Evolutionary conservation across 1,140 invertebrate species (phyloP).

Genomic region (Panagrolaimus sp.): DNA sequence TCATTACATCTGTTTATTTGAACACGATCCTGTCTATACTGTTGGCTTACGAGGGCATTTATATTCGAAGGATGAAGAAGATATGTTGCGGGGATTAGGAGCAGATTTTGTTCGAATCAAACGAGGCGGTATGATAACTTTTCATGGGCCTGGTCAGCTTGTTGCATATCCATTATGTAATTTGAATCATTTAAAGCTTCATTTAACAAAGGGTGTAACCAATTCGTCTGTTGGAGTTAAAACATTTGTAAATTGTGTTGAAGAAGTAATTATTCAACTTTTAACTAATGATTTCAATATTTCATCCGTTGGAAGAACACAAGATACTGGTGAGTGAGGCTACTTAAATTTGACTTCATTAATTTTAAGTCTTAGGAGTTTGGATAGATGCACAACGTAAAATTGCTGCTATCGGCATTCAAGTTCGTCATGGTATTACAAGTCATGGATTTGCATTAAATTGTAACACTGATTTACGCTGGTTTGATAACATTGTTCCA

Average conservation of each 20-base stretch:
- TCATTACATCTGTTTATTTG: conserved; percentile 63
- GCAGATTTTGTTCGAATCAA: conserved; percentile 67
- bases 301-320: conserved; percentile 47
- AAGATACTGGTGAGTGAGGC: conserved; percentile 36
- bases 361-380: conserved; percentile 62
- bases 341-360: too few relatives aligned
- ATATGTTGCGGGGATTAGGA: conserved; percentile 63
- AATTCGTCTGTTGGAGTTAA: conserved; percentile 66
- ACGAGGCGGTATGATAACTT: conserved; percentile 91
- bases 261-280: conserved; percentile 75
- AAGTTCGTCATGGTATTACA: conserved; percentile 74
- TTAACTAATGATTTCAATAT: conserved; percentile 69
- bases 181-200: conserved; percentile 68
- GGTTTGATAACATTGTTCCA: conserved; percentile 90
- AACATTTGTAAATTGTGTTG: conserved; percentile 78
- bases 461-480: conserved; percentile 80
- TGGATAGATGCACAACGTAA: conserved; percentile 66
- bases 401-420: conserved; percentile 67
- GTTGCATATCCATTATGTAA: conserved; percentile 91
- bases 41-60: conserved; percentile 75
- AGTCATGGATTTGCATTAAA: conserved; percentile 91
- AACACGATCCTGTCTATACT: conserved; percentile 79
- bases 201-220: background rate
- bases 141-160: conserved; percentile 94
- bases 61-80: conserved; percentile 70